Base-by-base conservation (phyloP, 2,797 vertebrate genomes). In the Scarus forsteni region DNA sequence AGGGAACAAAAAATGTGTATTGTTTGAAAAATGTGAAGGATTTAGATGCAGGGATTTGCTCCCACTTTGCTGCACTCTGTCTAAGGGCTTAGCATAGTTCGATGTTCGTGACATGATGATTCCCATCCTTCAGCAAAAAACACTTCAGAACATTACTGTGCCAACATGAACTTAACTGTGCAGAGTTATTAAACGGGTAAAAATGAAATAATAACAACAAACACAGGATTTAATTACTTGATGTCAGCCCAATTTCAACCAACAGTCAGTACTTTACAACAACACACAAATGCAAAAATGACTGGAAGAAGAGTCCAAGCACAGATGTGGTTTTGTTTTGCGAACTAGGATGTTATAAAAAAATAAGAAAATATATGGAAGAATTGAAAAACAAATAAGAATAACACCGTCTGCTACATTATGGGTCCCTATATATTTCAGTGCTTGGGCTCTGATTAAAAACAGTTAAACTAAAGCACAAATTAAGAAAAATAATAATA, bases 21-120 rank as follows among this genome's bases (percentile, higher is more conserved):
- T 91, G 81, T 89, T 85, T 78, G 84, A 85, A 81, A 88, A 88
- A 87, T 86, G 69, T 85, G 75, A 74, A 70, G 84, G 86, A 92
- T 90, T 92, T 88, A 73, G 70, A 80, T 51, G 60, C 45, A 55
- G 80, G 86, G 86, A 86, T 92, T 91, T 87, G 80, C 71, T 80
- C 71, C 75, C 78, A 82, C 80, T 85, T 83, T 81, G 58, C 79
- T 81, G 77, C 77, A 83, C 82, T 92, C 84, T 84, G 85, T 89
- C 81, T 80, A 61, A 74, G 70, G 74, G 87, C 79, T 92, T 89
- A 89, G 62, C 66, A 63, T 65, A 67, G 77, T 77, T 75, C 16
- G 64, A 63, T 74, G 53, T 80, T 84, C 49, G 45, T 72, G 81
- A 90, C 85, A 79, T 79, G 84, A 80, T 70, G 82, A 86, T 79